A percentile compares a stretch with the other conserved stretches of the same genome.
Conservation (phyloP, 2,113 vertebrate genomes). For the Acrocephalus kingi region DNA sequence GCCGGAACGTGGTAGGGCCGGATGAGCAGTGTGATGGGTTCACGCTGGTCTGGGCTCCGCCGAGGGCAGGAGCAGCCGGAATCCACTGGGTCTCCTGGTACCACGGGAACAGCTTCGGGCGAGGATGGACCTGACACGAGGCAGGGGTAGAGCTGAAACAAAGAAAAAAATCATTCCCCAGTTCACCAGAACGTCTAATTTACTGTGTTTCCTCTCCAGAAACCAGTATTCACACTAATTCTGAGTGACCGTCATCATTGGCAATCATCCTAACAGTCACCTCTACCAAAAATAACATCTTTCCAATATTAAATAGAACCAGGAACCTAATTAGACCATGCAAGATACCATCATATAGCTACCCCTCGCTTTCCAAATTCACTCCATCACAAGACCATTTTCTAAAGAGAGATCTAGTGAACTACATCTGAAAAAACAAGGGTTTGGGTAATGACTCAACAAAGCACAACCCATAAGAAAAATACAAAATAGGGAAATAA, state of each 20-base stretch:
- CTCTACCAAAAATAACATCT: background rate
- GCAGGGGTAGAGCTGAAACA: background rate
- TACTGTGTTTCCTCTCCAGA: background rate
- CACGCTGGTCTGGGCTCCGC: background rate
- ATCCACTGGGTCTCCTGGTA: background rate
- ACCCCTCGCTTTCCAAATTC: background rate
- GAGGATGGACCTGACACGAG: background rate
- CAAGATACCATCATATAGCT: background rate
- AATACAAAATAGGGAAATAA: background rate
- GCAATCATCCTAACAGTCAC: fast-evolving
- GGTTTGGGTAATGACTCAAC: background rate
- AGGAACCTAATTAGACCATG: fast-evolving
- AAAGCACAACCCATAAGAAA: background rate
- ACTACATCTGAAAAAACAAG: background rate
- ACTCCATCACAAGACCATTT: background rate
- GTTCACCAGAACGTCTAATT: background rate
- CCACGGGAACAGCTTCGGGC: background rate
- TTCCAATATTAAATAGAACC: background rate
- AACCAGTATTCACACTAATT: background rate
- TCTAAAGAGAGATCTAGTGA: background rate
- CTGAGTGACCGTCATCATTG: background rate
- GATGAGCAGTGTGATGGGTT: background rate
- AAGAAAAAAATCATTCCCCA: background rate
- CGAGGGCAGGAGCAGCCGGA: background rate
- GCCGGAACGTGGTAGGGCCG: fast-evolving